Conservation (phyloP, 2,113 vertebrate species). For the Lutjanus erythropterus region DNA sequence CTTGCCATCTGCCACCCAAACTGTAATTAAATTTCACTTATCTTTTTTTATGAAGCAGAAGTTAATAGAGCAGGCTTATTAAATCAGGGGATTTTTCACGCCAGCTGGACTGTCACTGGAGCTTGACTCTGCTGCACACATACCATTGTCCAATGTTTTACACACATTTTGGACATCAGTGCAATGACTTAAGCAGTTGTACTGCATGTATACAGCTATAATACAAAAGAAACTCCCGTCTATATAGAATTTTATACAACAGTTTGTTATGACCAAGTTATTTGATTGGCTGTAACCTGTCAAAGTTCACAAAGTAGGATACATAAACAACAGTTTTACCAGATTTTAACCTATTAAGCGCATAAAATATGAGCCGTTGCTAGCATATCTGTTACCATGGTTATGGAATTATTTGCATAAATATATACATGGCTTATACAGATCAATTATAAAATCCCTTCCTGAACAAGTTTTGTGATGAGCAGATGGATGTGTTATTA, state of each 20-base stretch:
- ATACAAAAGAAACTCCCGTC: not conserved
- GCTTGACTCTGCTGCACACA: slow-evolving; percentile 41
- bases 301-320: too few species aligned
- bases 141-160: slow-evolving; percentile 52
- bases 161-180: slow-evolving; percentile 20
- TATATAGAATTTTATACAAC: not conserved
- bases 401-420: too few species aligned
- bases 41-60: slow-evolving; percentile 76
- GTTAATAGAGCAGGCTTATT: slow-evolving; percentile 79
- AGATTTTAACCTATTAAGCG: too few species aligned
- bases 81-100: slow-evolving; percentile 74
- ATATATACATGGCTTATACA: too few species aligned
- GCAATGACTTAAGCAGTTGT: not conserved
- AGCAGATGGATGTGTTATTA: too few species aligned
- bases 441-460: too few species aligned
- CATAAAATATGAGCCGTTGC: too few species aligned
- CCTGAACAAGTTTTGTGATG: too few species aligned
- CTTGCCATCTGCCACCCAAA: slow-evolving; percentile 81
- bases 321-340: too few species aligned
- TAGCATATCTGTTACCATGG: too few species aligned
- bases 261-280: too few species aligned
- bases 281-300: too few species aligned
- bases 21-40: slow-evolving; percentile 81
- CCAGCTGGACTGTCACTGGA: slow-evolving; percentile 69
- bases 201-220: slow-evolving; percentile 1